phyloP scores from a whole-genome alignment of 2,113 vertebrate species.

The Psammodynastes pulverulentus region DNA sequence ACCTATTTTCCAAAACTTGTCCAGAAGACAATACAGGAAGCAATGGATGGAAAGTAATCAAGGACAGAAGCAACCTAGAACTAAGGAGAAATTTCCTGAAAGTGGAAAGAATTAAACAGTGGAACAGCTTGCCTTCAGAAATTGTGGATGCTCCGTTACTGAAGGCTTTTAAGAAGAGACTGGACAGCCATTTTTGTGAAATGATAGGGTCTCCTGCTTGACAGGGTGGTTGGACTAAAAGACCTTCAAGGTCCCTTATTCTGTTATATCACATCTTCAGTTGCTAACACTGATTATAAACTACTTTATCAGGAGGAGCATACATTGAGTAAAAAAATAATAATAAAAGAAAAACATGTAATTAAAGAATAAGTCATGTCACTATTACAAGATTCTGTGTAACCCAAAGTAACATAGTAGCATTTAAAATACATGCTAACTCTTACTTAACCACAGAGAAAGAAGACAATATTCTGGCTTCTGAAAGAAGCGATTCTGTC shows the following conservation, averaged over 20 bases:
- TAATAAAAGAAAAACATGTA: constrained; percentile 20
- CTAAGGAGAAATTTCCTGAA: neutral
- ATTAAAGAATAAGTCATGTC: constrained; percentile 37
- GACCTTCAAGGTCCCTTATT: neutral
- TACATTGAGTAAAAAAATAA: neutral
- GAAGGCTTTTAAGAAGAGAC: neutral
- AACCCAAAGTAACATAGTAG: constrained; percentile 11
- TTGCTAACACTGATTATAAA: neutral
- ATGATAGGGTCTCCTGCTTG: neutral
- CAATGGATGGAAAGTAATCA: neutral
- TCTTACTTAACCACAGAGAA: neutral
- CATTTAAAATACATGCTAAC: constrained; percentile 11
- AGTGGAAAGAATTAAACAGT: neutral
- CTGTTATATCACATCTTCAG: neutral
- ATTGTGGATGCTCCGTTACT: neutral
- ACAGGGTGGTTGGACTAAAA: neutral
- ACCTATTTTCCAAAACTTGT: neutral
- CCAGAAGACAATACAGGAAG: neutral
- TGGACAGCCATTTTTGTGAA: neutral
- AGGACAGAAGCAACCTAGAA: neutral
- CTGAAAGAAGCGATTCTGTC: neutral
- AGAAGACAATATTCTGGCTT: neutral
- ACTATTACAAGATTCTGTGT: constrained; percentile 27
- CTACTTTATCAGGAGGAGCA: neutral
- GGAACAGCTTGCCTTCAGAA: neutral